Percentiles rank a stretch among this genome's conserved stretches.
These are phyloP conservation scores for Stomatorhinus ivindoensis DNA, from an alignment of 2,113 vertebrate species.

Conservation along the genomic window DNA sequence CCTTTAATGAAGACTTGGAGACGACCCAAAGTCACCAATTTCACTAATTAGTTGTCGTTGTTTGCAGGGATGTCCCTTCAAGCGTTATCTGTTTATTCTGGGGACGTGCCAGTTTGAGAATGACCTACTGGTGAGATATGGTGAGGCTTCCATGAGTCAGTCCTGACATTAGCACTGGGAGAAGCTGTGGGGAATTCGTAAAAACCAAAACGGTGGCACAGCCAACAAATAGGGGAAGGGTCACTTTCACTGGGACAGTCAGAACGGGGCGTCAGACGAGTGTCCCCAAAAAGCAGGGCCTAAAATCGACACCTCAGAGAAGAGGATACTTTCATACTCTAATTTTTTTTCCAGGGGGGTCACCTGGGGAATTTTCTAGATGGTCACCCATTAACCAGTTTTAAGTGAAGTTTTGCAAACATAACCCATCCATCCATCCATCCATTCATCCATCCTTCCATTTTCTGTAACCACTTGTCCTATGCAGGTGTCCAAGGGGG, in stretches of 20 bases:
- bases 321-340: background rate
- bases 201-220: background rate
- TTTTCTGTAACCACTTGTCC: no score
- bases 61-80: background rate
- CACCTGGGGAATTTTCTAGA: background rate
- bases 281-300: background rate
- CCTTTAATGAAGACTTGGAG: background rate
- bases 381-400: background rate
- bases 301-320: background rate
- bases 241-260: background rate
- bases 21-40: background rate
- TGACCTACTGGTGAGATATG: background rate
- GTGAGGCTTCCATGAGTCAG: background rate
- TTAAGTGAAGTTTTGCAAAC: background rate
- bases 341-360: background rate
- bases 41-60: background rate
- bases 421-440: background rate
- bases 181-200: background rate
- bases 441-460: no score
- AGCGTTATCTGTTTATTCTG: background rate
- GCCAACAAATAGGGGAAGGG: background rate
- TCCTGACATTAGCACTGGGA: background rate
- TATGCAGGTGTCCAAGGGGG: no score
- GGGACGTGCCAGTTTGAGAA: background rate
- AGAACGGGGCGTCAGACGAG: background rate